These are phyloP conservation scores for Nyctereutes procyonoides DNA, from an alignment of 2,113 vertebrate species.

Conservation along the genomic window DNA sequence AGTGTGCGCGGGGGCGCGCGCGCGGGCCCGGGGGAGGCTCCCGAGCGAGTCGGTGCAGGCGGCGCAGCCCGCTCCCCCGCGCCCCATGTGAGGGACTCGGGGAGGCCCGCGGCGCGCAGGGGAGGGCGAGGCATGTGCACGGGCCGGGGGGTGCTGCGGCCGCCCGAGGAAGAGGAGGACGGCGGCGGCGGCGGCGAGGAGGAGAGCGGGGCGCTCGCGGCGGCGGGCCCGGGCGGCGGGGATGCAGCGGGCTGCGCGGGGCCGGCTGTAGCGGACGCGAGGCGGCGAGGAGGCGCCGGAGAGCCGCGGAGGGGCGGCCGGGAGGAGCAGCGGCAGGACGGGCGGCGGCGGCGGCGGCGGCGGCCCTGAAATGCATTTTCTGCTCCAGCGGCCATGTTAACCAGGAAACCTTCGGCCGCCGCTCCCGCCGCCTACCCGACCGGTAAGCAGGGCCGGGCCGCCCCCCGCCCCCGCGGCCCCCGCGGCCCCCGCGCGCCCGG, in stretches of 20 bases:
- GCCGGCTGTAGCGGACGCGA: conserved; percentile 87
- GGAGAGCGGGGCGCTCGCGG: conserved; percentile 78
- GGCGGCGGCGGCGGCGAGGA: conserved; percentile 75
- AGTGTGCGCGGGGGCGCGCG: conserved; percentile 58
- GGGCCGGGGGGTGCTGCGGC: conserved; percentile 79
- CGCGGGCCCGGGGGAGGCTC: conserved; percentile 49
- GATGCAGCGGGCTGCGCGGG: conserved; percentile 82
- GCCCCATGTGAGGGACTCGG: conserved; percentile 78
- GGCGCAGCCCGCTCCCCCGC: conserved; percentile 67
- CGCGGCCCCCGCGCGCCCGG: not conserved
- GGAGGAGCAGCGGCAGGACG: conserved; percentile 80
- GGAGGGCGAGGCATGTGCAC: conserved; percentile 86
- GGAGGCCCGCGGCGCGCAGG: conserved; percentile 74
- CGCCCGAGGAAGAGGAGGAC: conserved; percentile 81
- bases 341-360: conserved; percentile 84
- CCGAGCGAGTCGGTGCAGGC: conserved; percentile 18
- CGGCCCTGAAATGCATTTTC: conserved; percentile 85
- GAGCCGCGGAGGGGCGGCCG: conserved; percentile 81
- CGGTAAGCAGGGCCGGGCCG: conserved; percentile 88
- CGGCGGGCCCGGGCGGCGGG: conserved; percentile 83
- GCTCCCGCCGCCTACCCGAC: conserved; percentile 88
- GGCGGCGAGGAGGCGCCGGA: conserved; percentile 83
- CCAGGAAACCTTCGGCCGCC: conserved; percentile 94
- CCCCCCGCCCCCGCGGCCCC: not conserved
- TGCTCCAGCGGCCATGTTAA: conserved; percentile 97